Conservation (phyloP, 1,140 invertebrate genomes). For the Drosophila repleta region DNA sequence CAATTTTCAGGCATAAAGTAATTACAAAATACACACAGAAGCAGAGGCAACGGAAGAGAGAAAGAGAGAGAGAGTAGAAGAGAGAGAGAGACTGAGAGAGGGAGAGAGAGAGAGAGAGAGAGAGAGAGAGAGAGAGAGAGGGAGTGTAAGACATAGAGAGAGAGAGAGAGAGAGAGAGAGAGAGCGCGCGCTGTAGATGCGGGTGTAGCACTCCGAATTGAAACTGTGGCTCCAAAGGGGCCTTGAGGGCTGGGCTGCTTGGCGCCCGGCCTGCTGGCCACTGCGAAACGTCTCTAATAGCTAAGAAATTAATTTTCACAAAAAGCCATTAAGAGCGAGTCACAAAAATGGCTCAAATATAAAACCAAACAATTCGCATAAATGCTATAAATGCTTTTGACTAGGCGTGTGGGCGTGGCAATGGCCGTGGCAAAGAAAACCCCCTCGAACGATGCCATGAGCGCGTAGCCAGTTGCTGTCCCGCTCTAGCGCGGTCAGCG, state of each 20-base stretch:
- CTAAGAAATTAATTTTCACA: slow-evolving; percentile 81
- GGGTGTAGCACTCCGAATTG: background rate
- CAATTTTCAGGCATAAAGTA: slow-evolving; percentile 79
- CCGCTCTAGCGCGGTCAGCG: background rate
- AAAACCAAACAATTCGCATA: slow-evolving; percentile 78
- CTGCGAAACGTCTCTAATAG: slow-evolving; percentile 62
- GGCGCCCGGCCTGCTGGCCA: slow-evolving; percentile 20
- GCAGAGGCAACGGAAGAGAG: too few relatives aligned
- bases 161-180: background rate
- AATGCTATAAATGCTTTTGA: slow-evolving; percentile 19
- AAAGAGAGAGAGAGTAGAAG: background rate
- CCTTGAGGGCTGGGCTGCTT: background rate
- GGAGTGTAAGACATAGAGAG: background rate
- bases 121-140: too few relatives aligned
- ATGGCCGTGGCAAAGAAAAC: too few relatives aligned
- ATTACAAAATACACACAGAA: slow-evolving; percentile 73
- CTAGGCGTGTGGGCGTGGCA: slow-evolving; percentile 25
- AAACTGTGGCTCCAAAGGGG: background rate
- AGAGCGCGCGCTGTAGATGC: background rate
- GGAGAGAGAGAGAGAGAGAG: background rate
- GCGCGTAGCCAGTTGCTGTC: background rate
- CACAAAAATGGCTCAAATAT: slow-evolving; percentile 79
- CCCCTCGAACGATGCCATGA: background rate
- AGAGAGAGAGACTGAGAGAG: background rate
- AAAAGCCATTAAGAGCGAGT: slow-evolving; percentile 80